Evolutionary conservation across 2,888 invertebrate species (phyloP).

Genomic region (Trachelus tabidus): DNA sequence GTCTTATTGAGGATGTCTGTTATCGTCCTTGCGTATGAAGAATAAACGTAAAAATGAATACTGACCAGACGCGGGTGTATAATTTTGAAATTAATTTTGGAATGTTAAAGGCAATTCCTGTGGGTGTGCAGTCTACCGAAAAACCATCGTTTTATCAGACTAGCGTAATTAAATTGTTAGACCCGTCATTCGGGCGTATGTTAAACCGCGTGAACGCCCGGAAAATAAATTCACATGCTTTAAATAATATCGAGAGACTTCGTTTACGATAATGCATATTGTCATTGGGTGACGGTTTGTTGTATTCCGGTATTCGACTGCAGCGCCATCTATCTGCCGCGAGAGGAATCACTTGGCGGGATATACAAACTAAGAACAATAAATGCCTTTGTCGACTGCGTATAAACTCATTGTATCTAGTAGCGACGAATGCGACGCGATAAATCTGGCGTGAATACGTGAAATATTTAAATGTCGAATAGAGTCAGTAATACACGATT

Average conservation of each 20-base stretch:
- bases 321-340: background rate
- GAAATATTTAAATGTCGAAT: background rate
- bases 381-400: background rate
- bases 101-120: background rate
- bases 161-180: background rate
- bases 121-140: background rate
- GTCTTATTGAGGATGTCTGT: background rate
- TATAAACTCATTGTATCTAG: no score
- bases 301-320: background rate
- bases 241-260: background rate
- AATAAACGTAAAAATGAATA: background rate
- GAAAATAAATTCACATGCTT: background rate
- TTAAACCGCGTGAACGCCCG: background rate
- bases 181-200: background rate
- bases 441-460: background rate
- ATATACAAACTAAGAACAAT: background rate
- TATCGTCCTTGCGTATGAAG: background rate
- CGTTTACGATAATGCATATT: background rate
- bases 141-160: slow-evolving; percentile 9
- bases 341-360: background rate
- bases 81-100: background rate
- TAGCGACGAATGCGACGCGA: background rate
- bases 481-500: background rate
- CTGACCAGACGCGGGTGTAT: background rate
- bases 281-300: background rate